Conservation (phyloP, 2,113 vertebrate genomes). For the Tetrax tetrax region DNA sequence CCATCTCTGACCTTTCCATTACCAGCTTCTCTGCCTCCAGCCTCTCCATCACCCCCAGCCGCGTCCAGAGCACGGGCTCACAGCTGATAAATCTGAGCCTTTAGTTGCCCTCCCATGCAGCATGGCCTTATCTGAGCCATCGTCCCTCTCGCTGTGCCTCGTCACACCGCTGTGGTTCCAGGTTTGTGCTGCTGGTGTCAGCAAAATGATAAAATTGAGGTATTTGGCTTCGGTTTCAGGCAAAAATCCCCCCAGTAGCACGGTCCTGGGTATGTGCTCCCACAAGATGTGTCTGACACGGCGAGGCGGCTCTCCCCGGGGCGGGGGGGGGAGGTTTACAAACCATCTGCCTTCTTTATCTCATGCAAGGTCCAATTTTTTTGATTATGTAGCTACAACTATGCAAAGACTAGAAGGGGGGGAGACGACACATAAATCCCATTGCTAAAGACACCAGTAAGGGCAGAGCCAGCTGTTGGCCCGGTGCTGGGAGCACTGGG, state of each 20-base stretch:
- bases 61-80: neutral
- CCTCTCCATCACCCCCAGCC: neutral
- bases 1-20: neutral
- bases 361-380: neutral
- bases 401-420: rapidly evolving
- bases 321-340: neutral
- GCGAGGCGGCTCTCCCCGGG: neutral
- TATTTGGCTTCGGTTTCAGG: neutral
- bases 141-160: rapidly evolving
- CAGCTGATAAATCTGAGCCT: neutral
- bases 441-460: neutral
- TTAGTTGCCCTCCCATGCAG: neutral
- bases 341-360: neutral
- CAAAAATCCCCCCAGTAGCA: neutral
- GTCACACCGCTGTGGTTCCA: neutral
- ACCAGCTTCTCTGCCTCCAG: neutral
- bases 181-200: neutral
- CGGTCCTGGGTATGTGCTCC: rapidly evolving
- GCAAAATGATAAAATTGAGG: neutral
- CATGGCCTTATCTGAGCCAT: neutral
- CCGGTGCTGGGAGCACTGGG: neutral
- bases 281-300: rapidly evolving
- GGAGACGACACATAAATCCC: neutral
- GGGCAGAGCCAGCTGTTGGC: neutral
- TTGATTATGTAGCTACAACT: neutral